Conservation (phyloP, 2,113 vertebrate genomes). For the Rhinichthys klamathensis region DNA sequence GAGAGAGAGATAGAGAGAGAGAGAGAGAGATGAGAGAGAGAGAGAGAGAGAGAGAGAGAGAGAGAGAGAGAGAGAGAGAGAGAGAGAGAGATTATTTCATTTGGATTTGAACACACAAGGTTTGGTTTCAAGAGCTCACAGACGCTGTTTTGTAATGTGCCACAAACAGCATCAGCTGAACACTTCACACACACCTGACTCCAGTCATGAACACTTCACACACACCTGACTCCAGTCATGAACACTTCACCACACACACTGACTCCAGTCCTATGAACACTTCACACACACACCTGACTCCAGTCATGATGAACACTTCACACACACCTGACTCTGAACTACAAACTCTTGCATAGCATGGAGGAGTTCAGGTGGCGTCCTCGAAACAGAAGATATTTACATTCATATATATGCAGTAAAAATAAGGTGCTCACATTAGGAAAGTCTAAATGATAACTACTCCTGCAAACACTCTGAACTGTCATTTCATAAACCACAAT, state of each 20-base stretch:
- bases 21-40: no score
- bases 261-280: no score
- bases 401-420: not conserved
- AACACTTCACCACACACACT: not conserved
- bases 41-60: no score
- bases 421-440: not conserved
- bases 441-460: not conserved
- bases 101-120: slow-evolving; percentile 71
- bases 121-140: slow-evolving; percentile 73
- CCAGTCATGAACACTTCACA: no score
- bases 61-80: slow-evolving; percentile 2
- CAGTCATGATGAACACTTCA: not conserved
- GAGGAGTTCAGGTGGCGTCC: not conserved
- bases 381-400: not conserved
- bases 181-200: slow-evolving; percentile 18
- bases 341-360: not conserved
- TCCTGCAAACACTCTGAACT: not conserved
- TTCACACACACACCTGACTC: slow-evolving; percentile 21
- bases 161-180: slow-evolving; percentile 49
- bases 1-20: slow-evolving; percentile 53
- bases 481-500: not conserved
- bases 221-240: slow-evolving; percentile 11
- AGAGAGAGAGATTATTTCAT: slow-evolving; percentile 66
- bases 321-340: slow-evolving; percentile 22
- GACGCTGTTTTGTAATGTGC: slow-evolving; percentile 81